Conservation (phyloP, 2,113 vertebrate species). For the Orthonyx spaldingii region DNA sequence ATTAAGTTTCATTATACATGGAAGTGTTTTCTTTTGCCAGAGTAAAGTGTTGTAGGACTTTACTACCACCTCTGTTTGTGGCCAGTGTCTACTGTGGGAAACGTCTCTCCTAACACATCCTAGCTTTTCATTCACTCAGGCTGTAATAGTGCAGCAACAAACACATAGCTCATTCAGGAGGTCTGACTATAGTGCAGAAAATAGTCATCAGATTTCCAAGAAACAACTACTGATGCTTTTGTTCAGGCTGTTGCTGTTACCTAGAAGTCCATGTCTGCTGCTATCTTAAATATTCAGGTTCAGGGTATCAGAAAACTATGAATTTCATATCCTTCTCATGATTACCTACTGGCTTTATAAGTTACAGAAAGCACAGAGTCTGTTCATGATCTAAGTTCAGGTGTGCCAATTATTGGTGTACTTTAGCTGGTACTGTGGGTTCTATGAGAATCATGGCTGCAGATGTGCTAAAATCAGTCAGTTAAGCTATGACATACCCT, state of each 20-base stretch:
- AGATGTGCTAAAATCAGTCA: neutral
- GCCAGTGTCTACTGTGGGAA: neutral
- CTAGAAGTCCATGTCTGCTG: neutral
- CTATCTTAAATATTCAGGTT: neutral
- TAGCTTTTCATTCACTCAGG: neutral
- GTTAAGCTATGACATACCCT: neutral
- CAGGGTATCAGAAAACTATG: neutral
- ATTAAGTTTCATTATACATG: neutral
- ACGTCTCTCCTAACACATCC: neutral
- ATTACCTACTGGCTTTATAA: neutral
- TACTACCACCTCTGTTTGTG: neutral
- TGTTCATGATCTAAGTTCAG: neutral
- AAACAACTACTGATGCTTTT: neutral
- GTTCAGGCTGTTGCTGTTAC: neutral
- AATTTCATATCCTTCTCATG: neutral
- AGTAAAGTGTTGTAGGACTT: neutral
- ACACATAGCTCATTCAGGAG: rapidly evolving
- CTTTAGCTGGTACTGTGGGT: neutral
- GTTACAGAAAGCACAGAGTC: neutral
- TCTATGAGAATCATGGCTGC: neutral
- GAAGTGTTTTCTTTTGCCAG: neutral
- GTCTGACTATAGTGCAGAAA: neutral
- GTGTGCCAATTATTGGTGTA: neutral
- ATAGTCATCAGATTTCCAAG: neutral
- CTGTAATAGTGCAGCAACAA: neutral